Base-by-base conservation (phyloP, 2,113 vertebrate species). In the Archilochus colubris region DNA sequence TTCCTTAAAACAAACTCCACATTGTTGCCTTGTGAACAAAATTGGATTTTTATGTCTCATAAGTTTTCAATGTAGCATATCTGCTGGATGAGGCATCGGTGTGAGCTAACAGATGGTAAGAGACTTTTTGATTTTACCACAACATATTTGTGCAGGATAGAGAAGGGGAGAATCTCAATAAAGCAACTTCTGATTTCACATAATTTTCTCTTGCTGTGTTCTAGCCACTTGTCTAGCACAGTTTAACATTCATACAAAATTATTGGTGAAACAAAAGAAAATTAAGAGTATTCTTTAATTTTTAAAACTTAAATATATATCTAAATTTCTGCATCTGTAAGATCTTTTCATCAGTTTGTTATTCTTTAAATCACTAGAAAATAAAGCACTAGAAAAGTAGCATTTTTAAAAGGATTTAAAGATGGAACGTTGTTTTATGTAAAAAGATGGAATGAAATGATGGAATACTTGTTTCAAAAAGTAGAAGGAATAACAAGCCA, bases 1-100 rank as follows among this genome's bases (percentile, higher is more conserved):
- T 95, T 97, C 78, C 70, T 97, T 96, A 89, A 95, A 95, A 97
- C 78, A 97, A 97, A 97, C 70, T 97, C 82, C 28, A 75, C 95
- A 95, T 96, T 94, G 88, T 95, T 96, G 91, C 77, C 77, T 78
- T 84, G 85, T 88, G 85, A 97, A 95, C 78, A 93, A 96, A 94
- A 94, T 89, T 84, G 79, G 66, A 91, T 93, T 88, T 94, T 95
- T 86, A 48, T 80, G 81, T 96, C 91, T 94, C 72, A 81, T 67
- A 93, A 94, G 82, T 54, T 68, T 89, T 94, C 88, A 70, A 33
- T 86, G 94, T 87, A 96, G 86, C 77, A 43, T 96, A 94, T 96
- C 94, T 95, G 73, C 84, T 94, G 93, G 86, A 94, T 79, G 82
- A 94, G 74, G 84, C 54, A 96, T 95, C 85, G 93, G 89, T 76